These are phyloP conservation scores for Liodrosophila aerea DNA, from an alignment of 2,888 invertebrate genomes.

Conservation along the genomic window DNA sequence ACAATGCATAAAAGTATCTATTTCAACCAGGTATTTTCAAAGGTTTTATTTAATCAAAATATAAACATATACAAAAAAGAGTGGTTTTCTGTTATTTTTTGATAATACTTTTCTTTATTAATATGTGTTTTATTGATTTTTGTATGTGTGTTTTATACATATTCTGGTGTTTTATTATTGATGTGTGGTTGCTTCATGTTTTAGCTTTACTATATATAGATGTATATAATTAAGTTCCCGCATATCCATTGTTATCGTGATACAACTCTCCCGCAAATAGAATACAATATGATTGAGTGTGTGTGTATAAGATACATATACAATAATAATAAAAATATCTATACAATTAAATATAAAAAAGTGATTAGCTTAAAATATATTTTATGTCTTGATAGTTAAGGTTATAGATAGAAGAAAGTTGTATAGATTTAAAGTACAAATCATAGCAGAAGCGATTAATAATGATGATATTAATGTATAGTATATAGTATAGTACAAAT, in stretches of 20 bases:
- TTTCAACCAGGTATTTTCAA: no score
- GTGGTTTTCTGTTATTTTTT: slow-evolving; percentile 42
- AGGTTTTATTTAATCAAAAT: no score
- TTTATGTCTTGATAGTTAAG: slow-evolving; percentile 17
- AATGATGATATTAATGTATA: slow-evolving; percentile 42
- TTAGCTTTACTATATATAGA: slow-evolving; percentile 58
- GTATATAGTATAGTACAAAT: slow-evolving; percentile 64
- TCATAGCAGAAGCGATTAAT: slow-evolving; percentile 32
- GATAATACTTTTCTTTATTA: slow-evolving; percentile 74
- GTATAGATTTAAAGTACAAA: slow-evolving; percentile 53
- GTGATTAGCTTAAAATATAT: slow-evolving; percentile 61
- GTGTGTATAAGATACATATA: slow-evolving; percentile 48
- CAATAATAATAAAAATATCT: slow-evolving; percentile 62
- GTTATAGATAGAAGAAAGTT: slow-evolving; percentile 35
- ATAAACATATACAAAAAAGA: no score
- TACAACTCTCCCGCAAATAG: slow-evolving; percentile 68
- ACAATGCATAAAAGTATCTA: no score
- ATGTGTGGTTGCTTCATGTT: slow-evolving; percentile 36
- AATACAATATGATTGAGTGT: slow-evolving; percentile 46
- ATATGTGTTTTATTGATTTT: slow-evolving; percentile 69
- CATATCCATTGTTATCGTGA: slow-evolving; percentile 66
- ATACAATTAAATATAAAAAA: slow-evolving; percentile 76
- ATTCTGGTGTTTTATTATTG: slow-evolving; percentile 38
- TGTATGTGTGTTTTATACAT: slow-evolving; percentile 67
- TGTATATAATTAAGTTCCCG: slow-evolving; percentile 51